Evolutionary conservation across 2,888 invertebrate genomes (phyloP), one percentile per base, ranked within the genome.

Genomic region (Euzophera pinguis): DNA sequence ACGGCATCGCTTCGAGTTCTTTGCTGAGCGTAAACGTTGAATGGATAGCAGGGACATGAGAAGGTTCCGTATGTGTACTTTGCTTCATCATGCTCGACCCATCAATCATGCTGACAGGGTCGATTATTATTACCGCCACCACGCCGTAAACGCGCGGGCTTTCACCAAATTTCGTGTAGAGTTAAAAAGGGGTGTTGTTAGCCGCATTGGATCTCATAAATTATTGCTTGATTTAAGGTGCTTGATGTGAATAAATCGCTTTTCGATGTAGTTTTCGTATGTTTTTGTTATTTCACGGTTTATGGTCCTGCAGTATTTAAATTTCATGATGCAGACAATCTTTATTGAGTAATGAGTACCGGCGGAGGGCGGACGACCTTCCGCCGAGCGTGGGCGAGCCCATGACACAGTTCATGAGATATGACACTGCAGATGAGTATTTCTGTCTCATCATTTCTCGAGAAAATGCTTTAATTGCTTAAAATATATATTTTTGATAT

Each of bases 341-440:
- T 45, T 69, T 73, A 76, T 78, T 74, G 75, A 74, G 77, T 77
- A 75, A 75, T 71, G 71, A 70, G 68, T 65, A 52, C 57, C 71
- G 65, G 73, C 34, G 64, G 70, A 81, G 82, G 80, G 78, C 79
- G 73, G 77, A 52, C 75, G 87, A 83, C 89, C 89, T 89, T 88
- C 80, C 75, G 72, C 45, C 64, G 73, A 64, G 81, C 84, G 89
- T 88, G 83, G 88, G 88, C 71, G 84, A 81, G 89, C 84, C 89
- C 89, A 81, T 90, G 89, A 90, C 89, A 89, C 83, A 88, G 78
- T 82, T 88, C 72, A 73, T 73, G 73, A 78, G 81, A 80, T 81
- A 76, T 71, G 72, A 80, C 71, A 69, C 65, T 68, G 65, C 71
- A 63, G 69, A 67, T 71, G 69, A 81, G 80, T 84, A 87, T 86